Evolutionary conservation across 2,797 vertebrate genomes (phyloP), one percentile per base, ranked within the genome.

Genomic region (Pitangus sulphuratus): DNA sequence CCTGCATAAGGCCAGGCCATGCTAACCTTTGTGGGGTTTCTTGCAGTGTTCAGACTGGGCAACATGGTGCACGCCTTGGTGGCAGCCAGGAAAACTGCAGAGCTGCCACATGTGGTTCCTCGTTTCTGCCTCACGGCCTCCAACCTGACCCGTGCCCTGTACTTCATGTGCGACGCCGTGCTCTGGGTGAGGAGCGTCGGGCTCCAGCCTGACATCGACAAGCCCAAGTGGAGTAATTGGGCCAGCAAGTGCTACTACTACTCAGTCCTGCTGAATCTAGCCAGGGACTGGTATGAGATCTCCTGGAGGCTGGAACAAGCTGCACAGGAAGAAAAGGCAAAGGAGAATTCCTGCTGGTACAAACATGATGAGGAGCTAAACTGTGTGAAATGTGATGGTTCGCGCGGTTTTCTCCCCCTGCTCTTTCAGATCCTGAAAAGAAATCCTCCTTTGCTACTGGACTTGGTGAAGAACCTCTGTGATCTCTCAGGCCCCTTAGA

Each of bases 41-140:
- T 98, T 98, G 97, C 98, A 99, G 99, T 99, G 98, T 98, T 99
- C 97, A 98, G 99, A 50, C 98, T 99, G 58, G 99, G 99, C 78
- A 99, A 99, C 53, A 94, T 98, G 66, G 92, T 99, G 30, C 99
- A 98, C 8, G 98, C 99, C 50, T 84, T 99, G 44, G 98, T 99
- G 86, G 98, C 99, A 26, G 98, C 98, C 51, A 98, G 97, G 94
- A 98, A 97, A 90, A 98, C 98, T 48, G 45, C 98, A 40, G 96
- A 84, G 13, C 97, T 99, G 92, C 93, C 98, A 2, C 98, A 99
- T 78, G 97, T 97, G 17, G 97, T 99, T 89, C 98, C 99, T 75
- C 96, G 99, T 54, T 47, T 99, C 35, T 99, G 98, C 97, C 98
- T 99, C 10, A 99, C 98, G 0, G 94, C 94, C 40, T 98, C 98